phyloP scores from a whole-genome alignment of 2,888 invertebrate genomes.

The Drosophila vallismaia region DNA sequence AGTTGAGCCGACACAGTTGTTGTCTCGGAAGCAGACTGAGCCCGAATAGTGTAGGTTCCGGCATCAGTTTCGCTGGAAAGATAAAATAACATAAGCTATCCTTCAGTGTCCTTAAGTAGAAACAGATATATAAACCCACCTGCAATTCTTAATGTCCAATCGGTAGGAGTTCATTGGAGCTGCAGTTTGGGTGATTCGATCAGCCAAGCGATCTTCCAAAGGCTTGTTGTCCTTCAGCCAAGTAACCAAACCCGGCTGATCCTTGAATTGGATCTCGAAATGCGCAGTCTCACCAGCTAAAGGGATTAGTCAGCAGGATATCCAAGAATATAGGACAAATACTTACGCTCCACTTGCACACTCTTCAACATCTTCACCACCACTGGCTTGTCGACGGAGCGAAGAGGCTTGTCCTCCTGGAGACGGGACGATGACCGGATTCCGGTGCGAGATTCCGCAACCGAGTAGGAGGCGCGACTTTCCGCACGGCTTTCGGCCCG shows the following conservation, averaged over 20 bases:
- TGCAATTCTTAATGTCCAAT: conserved; percentile 90
- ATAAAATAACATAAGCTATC: conserved; percentile 8
- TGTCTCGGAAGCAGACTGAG: conserved; percentile 91
- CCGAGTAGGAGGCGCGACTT: conserved; percentile 63
- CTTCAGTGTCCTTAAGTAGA: neutral
- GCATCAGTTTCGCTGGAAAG: conserved; percentile 88
- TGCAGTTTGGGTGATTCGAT: conserved; percentile 88
- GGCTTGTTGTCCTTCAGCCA: conserved; percentile 96
- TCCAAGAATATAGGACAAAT: conserved; percentile 2
- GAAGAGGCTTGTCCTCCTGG: conserved; percentile 61
- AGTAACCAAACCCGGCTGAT: conserved; percentile 87
- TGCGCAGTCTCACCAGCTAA: conserved; percentile 93
- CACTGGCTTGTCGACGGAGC: conserved; percentile 87
- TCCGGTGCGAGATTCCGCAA: conserved; percentile 51
- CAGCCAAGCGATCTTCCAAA: conserved; percentile 89
- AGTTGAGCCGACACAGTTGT: conserved; percentile 94
- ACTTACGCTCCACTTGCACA: conserved; percentile 92
- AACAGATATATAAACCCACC: conserved; percentile 52
- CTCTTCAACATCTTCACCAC: conserved; percentile 91
- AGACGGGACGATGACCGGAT: conserved; percentile 53
- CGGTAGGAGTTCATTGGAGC: conserved; percentile 87
- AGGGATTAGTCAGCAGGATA: neutral
- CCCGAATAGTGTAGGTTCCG: conserved; percentile 96
- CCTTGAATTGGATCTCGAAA: conserved; percentile 91
- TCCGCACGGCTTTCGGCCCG: conserved; percentile 71